phyloP scores from a whole-genome alignment of 92 coral and sea anemone genomes.

The Bergia puertoricense region DNA sequence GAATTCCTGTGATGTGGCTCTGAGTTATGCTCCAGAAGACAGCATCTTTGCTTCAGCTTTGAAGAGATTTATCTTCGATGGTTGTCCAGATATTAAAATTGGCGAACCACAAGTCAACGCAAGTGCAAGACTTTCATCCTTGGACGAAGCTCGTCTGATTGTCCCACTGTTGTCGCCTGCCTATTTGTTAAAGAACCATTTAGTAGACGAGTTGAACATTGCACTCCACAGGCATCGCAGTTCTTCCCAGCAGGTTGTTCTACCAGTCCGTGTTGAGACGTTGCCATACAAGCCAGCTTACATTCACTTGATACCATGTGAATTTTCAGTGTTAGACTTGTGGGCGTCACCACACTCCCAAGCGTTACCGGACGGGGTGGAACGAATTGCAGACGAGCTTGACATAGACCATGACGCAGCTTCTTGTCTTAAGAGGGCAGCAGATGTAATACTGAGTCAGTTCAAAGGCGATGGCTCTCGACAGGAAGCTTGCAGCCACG shows the following conservation, averaged over 20 bases:
- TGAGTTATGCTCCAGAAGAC: slow-evolving; percentile 73
- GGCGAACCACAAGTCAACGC: slow-evolving; percentile 63
- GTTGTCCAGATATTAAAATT: slow-evolving; percentile 52
- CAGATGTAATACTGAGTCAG: slow-evolving; percentile 45
- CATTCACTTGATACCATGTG: slow-evolving; percentile 75
- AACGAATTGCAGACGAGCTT: slow-evolving; percentile 39
- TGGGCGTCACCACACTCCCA: slow-evolving; percentile 54
- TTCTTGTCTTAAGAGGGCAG: slow-evolving; percentile 57
- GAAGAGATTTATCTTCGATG: slow-evolving; percentile 68
- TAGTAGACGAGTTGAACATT: slow-evolving; percentile 89
- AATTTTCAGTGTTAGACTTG: slow-evolving; percentile 58
- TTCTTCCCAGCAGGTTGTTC: slow-evolving; percentile 59
- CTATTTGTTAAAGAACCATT: slow-evolving; percentile 66
- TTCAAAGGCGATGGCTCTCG: slow-evolving; percentile 32
- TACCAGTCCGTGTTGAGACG: slow-evolving; percentile 66
- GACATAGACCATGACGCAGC: slow-evolving; percentile 46
- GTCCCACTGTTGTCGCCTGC: slow-evolving; percentile 74
- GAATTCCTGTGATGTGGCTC: slow-evolving; percentile 52
- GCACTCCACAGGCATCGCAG: slow-evolving; percentile 86
- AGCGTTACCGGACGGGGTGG: slow-evolving; percentile 21
- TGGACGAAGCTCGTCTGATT: slow-evolving; percentile 82
- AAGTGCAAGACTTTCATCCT: slow-evolving; percentile 65
- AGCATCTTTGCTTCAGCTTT: slow-evolving; percentile 51
- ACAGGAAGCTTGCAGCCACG: slow-evolving; percentile 44
- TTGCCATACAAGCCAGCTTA: slow-evolving; percentile 81